These are phyloP conservation scores for Gymnoscopelus braueri DNA, from an alignment of 2,797 vertebrate genomes.

Conservation along the genomic window DNA sequence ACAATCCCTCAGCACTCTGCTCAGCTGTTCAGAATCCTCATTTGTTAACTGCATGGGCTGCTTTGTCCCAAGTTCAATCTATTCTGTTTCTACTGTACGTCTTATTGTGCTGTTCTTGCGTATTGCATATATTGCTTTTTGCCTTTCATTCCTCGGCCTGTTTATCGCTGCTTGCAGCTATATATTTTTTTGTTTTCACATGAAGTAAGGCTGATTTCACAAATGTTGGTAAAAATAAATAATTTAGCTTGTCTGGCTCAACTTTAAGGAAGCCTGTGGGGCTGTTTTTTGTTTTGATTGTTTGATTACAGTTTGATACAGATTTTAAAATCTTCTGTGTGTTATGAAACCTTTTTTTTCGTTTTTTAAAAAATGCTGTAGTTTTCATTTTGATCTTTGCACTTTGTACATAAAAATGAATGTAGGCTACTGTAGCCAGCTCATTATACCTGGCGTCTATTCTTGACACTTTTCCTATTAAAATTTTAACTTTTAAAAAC, in stretches of 20 bases:
- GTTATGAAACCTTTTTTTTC: conserved; percentile 42
- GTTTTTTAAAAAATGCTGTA: conserved; percentile 31
- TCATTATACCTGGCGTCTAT: conserved; percentile 35
- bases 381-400: conserved; percentile 50
- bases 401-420: conserved; percentile 48
- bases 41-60: too few relatives aligned
- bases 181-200: background rate
- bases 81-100: too few relatives aligned
- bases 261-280: background rate
- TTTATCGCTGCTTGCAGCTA: too few relatives aligned
- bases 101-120: too few relatives aligned
- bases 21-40: too few relatives aligned
- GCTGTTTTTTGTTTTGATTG: conserved; percentile 5
- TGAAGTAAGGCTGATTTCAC: conserved; percentile 1
- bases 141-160: too few relatives aligned
- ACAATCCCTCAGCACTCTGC: too few relatives aligned
- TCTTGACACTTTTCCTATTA: conserved; percentile 27
- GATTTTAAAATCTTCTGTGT: conserved; percentile 26
- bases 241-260: conserved; percentile 9
- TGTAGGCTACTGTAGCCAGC: conserved; percentile 28
- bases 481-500: conserved; percentile 48
- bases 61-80: too few relatives aligned
- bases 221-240: background rate
- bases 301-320: background rate
- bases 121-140: too few relatives aligned